Conservation (phyloP, 2,113 vertebrate genomes). For the Meleagris gallopavo region DNA sequence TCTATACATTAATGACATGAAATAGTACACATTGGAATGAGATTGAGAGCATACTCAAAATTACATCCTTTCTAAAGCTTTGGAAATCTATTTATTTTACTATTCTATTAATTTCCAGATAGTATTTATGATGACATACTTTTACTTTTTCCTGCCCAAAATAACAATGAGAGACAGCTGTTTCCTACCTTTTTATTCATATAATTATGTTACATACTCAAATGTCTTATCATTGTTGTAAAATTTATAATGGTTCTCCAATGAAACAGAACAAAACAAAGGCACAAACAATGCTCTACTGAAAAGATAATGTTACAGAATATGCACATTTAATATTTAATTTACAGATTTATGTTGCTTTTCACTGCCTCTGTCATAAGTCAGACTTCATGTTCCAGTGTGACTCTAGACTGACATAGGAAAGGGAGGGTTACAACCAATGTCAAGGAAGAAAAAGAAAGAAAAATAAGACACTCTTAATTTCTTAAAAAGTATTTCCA, state of each 20-base stretch:
- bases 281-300: neutral
- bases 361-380: neutral
- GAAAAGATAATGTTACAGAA: neutral
- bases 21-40: neutral
- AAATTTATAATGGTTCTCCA: neutral
- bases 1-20: conserved; percentile 1
- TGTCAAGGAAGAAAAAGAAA: neutral
- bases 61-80: neutral
- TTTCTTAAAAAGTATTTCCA: neutral
- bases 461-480: neutral
- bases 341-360: neutral
- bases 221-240: neutral
- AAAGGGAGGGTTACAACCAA: neutral
- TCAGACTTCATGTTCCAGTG: neutral
- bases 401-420: neutral
- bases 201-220: neutral
- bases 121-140: conserved; percentile 9
- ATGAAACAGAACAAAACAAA: neutral
- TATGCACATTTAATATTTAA: neutral
- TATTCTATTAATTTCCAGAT: conserved; percentile 6
- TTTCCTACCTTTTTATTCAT: neutral
- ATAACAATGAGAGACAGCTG: neutral
- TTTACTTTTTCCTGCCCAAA: neutral
- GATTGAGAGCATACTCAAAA: conserved; percentile 51
- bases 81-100: conserved; percentile 46